Base-by-base conservation (phyloP, 30 jellyfish, hydroid and myxozoan species). In the Aurelia sp. region DNA sequence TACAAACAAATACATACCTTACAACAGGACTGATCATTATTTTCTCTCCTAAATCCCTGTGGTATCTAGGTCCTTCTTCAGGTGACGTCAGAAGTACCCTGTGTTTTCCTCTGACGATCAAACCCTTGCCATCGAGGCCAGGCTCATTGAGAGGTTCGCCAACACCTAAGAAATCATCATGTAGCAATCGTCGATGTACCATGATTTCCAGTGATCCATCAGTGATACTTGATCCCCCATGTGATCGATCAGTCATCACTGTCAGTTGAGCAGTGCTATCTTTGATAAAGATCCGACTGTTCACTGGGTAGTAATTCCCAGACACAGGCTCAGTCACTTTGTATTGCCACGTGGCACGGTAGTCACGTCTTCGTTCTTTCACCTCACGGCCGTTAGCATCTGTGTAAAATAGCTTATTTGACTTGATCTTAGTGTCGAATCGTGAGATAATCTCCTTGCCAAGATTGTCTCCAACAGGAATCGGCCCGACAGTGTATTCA, bases 361-460 rank as follows among this genome's bases (percentile, higher is more conserved):
- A 82, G 81, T 94, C 96, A 40, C 97, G 83, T 58, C 58, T 85
- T 22, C 99, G 85, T 69, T 86, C 88, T 74, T 85, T 91, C 51
- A 95, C 83, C 71, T 90, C 98, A 52, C 99, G 70, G 13, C 99
- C 99, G 76, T 95, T 95, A 11, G 98, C 98, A 66, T 95, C 99
- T 3, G 99, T 95, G 67, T 84, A 95, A 84, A 90, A 95, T 69
- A 90, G 44, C 44, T 89, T 91, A 44, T 80, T 84, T 27, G 98
- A 78, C 61, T 86, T 81, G 47, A 95, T 95, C 58, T 84, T 72
- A 61, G 98, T 90, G 60, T 90, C 97, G 75, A 89, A 94, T 8
- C 97, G 74, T 6, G 97, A 76, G 21, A 94, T 85, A 60, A 94
- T 84, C 65, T 92, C 98, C 86, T 92, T 92, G 16, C 98, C 98